These are phyloP conservation scores for Gambusia affinis DNA, from an alignment of 2,113 vertebrate genomes.

Conservation along the genomic window DNA sequence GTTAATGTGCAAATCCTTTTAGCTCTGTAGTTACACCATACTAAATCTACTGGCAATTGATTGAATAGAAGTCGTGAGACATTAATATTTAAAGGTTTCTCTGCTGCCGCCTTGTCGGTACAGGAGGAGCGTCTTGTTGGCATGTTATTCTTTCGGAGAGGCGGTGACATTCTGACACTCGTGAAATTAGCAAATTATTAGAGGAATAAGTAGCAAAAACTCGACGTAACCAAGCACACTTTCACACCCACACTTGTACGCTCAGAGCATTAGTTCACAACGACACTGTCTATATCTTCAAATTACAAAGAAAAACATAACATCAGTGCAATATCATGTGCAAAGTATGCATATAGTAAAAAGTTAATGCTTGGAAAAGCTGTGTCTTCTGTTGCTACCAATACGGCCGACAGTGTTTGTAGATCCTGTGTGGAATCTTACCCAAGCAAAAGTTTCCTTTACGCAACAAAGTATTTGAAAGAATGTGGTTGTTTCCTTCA, in stretches of 20 bases:
- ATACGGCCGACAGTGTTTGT: no score
- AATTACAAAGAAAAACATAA: background rate
- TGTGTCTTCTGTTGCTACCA: no score
- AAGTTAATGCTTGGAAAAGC: no score
- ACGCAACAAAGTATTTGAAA: background rate
- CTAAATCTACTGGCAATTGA: background rate
- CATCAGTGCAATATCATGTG: background rate
- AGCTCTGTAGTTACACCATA: background rate
- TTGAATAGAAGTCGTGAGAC: background rate
- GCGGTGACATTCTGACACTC: background rate
- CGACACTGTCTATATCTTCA: background rate
- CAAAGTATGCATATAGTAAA: no score
- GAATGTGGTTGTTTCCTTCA: background rate
- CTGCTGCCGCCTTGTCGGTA: background rate
- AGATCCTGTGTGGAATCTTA: no score
- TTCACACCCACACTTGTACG: background rate
- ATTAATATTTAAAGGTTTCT: background rate
- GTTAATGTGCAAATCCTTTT: constrained; percentile 17
- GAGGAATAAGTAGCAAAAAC: background rate
- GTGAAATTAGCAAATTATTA: constrained; percentile 3
- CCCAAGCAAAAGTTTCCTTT: background rate
- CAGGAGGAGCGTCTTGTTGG: constrained; percentile 2
- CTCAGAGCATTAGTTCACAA: background rate
- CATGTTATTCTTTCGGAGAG: background rate
- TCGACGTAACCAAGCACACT: background rate